These are phyloP conservation scores for Picathartes gymnocephalus DNA, from an alignment of 2,113 vertebrate species.

Conservation along the genomic window DNA sequence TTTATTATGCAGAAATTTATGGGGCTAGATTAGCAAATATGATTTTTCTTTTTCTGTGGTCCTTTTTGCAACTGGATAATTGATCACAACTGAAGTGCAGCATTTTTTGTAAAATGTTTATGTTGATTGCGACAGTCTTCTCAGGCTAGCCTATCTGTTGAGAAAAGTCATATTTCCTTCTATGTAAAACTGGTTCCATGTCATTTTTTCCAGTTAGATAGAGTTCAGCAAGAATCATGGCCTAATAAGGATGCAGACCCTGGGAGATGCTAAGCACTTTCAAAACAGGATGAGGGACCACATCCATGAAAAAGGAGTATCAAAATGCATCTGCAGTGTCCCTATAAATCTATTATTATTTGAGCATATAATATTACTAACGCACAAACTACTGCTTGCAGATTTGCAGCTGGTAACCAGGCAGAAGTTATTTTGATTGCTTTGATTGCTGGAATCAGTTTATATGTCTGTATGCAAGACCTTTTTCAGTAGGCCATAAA, in stretches of 20 bases:
- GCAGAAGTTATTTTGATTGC: neutral
- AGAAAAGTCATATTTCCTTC: neutral
- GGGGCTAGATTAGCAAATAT: neutral
- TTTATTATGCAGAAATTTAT: neutral
- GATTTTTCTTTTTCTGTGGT: neutral
- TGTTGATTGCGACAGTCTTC: neutral
- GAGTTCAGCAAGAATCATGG: neutral
- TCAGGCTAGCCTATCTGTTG: neutral
- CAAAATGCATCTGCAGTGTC: neutral
- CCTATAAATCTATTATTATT: neutral
- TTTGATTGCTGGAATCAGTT: neutral
- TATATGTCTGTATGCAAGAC: neutral
- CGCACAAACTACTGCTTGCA: neutral
- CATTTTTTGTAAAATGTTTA: neutral
- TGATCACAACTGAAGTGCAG: neutral
- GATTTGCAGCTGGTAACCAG: neutral
- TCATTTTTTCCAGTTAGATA: neutral
- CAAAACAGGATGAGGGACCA: neutral
- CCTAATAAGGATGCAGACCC: neutral
- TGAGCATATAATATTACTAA: neutral
- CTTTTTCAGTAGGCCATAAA: slow-evolving; percentile 7
- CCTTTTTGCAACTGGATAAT: neutral
- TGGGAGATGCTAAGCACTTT: neutral
- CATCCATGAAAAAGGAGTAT: neutral
- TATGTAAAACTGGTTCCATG: neutral